A percentile compares a stretch with the other conserved stretches of the same genome.
Evolutionary conservation across 2,113 vertebrate genomes (phyloP).

Genomic region (Trinectes maculatus): DNA sequence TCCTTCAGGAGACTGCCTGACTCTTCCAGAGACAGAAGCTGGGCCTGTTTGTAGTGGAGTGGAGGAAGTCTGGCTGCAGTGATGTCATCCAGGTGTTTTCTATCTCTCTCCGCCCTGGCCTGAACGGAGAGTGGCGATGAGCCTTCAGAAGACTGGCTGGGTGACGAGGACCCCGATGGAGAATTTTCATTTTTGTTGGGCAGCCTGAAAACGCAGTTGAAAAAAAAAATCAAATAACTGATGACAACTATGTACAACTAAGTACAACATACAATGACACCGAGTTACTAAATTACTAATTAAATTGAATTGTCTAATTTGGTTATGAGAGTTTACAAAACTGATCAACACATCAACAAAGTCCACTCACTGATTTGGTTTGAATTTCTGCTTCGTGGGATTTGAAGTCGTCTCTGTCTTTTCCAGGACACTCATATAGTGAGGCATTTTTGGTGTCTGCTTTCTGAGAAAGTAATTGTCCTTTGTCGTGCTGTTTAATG

Average conservation of each 20-base stretch:
- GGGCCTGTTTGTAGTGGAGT: conserved; percentile 84
- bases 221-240: neutral
- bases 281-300: neutral
- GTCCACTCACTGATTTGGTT: conserved; percentile 87
- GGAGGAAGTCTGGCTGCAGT: conserved; percentile 89
- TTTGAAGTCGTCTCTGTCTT: conserved; percentile 77
- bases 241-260: neutral
- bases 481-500: conserved; percentile 29
- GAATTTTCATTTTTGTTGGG: conserved; percentile 69
- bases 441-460: conserved; percentile 75
- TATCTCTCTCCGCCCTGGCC: conserved; percentile 82
- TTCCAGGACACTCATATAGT: conserved; percentile 88
- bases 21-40: conserved; percentile 88
- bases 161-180: conserved; percentile 75
- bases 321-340: neutral
- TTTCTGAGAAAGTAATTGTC: conserved; percentile 60
- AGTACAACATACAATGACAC: neutral
- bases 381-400: conserved; percentile 82
- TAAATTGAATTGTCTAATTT: no score
- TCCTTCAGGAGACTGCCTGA: conserved; percentile 84
- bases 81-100: conserved; percentile 91
- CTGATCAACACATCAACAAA: neutral
- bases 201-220: conserved; percentile 74
- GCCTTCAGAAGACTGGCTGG: conserved; percentile 65
- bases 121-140: conserved; percentile 74